Evolutionary conservation across 2,888 invertebrate genomes (phyloP).

Genomic region (Chromoteleia sp.): DNA sequence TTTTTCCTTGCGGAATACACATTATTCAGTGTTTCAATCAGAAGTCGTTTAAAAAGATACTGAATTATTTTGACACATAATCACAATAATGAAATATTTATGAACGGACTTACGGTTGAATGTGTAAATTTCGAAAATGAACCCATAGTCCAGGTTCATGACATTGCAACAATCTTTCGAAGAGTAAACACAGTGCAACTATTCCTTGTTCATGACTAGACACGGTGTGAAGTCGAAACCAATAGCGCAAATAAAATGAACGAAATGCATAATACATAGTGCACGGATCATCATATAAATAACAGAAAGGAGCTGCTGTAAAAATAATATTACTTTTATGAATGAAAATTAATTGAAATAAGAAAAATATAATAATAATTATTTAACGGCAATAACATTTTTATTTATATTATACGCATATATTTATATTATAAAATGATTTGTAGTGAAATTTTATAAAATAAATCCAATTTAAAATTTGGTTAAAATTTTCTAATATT

Average conservation of each 20-base stretch:
- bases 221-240: constrained; percentile 95
- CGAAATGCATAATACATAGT: constrained; percentile 95
- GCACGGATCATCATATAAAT: constrained; percentile 94
- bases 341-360: constrained; percentile 1
- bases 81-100: too few species aligned
- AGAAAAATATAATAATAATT: too few species aligned
- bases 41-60: constrained; percentile 11
- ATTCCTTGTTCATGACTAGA: constrained; percentile 97
- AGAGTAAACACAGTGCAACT: constrained; percentile 94
- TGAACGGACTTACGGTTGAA: constrained; percentile 96
- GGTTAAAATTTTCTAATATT: too few species aligned
- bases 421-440: too few species aligned
- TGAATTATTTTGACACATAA: too few species aligned
- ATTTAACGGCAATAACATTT: too few species aligned
- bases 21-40: too few species aligned
- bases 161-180: constrained; percentile 95
- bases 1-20: too few species aligned
- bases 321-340: constrained; percentile 14
- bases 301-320: constrained; percentile 97
- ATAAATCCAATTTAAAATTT: too few species aligned
- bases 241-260: constrained; percentile 95
- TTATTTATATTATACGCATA: too few species aligned
- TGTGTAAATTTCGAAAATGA: constrained; percentile 94
- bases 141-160: constrained; percentile 96
- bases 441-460: too few species aligned